These are phyloP conservation scores for Pyrgilauda ruficollis DNA, from an alignment of 2,113 vertebrate species.

Conservation along the genomic window DNA sequence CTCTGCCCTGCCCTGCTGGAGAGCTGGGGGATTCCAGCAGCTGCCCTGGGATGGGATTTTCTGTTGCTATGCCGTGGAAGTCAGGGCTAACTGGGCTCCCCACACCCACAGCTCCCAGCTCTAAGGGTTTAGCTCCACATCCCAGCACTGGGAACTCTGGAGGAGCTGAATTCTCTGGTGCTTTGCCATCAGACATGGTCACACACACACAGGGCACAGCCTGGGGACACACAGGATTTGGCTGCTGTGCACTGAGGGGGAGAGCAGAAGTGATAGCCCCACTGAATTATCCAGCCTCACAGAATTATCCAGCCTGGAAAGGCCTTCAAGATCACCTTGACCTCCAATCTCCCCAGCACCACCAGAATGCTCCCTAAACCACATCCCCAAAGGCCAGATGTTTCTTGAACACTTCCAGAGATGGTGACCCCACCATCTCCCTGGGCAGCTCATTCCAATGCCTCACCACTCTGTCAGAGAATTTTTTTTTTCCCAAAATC, in stretches of 20 bases:
- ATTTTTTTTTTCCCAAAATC: neutral
- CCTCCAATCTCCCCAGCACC: neutral
- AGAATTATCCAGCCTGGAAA: neutral
- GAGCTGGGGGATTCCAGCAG: neutral
- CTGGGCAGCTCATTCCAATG: neutral
- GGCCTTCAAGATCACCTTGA: neutral
- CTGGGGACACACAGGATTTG: neutral
- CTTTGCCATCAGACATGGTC: neutral
- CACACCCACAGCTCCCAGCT: neutral
- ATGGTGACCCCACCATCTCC: neutral
- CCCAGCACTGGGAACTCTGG: neutral
- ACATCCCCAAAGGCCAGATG: neutral
- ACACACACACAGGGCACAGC: neutral
- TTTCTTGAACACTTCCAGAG: neutral
- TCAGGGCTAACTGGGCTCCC: neutral
- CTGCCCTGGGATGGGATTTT: neutral
- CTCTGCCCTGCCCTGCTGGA: neutral
- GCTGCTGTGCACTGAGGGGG: neutral
- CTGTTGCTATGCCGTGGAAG: neutral
- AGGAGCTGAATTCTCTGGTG: neutral
- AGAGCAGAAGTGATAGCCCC: neutral
- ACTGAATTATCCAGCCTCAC: neutral
- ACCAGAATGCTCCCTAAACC: neutral
- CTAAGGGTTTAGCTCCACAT: neutral
- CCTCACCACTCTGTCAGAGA: neutral